A percentile compares a stretch with the other conserved stretches of the same genome.
Conservation (phyloP, 23 tunicate species). For the Ciona savignyi region DNA sequence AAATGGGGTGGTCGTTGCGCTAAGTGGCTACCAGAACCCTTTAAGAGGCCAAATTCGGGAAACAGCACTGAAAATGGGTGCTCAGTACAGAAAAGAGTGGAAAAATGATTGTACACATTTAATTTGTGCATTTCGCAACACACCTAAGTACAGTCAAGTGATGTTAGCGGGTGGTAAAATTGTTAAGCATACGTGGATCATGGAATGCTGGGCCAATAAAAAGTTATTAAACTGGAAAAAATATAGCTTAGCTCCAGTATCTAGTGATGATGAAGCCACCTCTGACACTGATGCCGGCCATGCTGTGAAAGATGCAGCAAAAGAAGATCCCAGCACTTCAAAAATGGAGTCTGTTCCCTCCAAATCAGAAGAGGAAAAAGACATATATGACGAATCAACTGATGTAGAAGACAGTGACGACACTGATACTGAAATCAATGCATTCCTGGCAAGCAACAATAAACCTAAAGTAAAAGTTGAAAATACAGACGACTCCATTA, state of each 20-base stretch:
- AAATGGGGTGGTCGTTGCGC: slow-evolving; percentile 47
- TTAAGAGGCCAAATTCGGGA: slow-evolving; percentile 49
- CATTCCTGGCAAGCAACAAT: not conserved
- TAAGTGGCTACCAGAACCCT: slow-evolving; percentile 85
- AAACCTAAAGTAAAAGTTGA: not conserved
- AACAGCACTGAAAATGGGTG: slow-evolving; percentile 73
- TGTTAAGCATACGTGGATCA: slow-evolving; percentile 48
- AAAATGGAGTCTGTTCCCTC: no score
- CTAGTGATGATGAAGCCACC: not conserved
- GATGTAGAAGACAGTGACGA: slow-evolving; percentile 48
- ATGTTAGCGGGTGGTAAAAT: slow-evolving; percentile 20
- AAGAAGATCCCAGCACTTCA: no score
- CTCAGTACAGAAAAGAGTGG: slow-evolving; percentile 80
- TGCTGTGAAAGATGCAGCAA: not conserved
- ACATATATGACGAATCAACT: slow-evolving; percentile 26
- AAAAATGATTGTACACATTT: slow-evolving; percentile 62
- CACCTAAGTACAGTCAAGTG: slow-evolving; percentile 80
- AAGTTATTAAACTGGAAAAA: slow-evolving; percentile 25
- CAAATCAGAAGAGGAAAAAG: no score
- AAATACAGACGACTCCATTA: not conserved
- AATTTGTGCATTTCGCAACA: slow-evolving; percentile 85
- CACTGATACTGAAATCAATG: slow-evolving; percentile 37
- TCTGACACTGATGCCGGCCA: no score
- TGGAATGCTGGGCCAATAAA: slow-evolving; percentile 41
- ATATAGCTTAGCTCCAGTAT: slow-evolving; percentile 35